phyloP scores from a whole-genome alignment of 2,888 invertebrate genomes.

The Leptopilina syphax region DNA sequence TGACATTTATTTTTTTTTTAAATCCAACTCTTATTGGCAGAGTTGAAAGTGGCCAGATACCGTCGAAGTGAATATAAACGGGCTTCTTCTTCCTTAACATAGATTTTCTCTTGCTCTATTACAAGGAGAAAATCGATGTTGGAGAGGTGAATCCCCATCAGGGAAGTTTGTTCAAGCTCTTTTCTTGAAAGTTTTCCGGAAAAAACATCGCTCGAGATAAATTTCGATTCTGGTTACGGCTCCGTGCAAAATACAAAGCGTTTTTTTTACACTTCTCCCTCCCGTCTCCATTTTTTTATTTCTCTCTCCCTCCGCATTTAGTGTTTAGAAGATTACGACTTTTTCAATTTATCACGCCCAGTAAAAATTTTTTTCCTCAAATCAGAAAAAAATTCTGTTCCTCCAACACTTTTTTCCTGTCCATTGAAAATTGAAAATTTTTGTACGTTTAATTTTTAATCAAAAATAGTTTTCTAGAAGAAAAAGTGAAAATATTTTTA shows the following conservation, averaged over 20 bases:
- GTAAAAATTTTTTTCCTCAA: neutral
- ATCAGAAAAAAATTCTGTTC: no score
- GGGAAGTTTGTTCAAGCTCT: conserved; percentile 30
- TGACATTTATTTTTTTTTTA: conserved; percentile 3
- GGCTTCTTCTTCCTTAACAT: conserved; percentile 32
- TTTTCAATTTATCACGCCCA: neutral
- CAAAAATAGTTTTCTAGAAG: no score
- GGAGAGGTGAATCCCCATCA: conserved; percentile 22
- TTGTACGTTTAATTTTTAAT: no score
- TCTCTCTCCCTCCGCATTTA: neutral
- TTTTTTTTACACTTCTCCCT: neutral
- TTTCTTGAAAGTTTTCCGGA: conserved; percentile 31
- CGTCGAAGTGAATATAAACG: conserved; percentile 30
- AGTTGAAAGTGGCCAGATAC: conserved; percentile 17
- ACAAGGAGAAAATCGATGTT: conserved; percentile 39
- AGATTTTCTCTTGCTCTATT: conserved; percentile 26
- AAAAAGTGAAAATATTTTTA: neutral
- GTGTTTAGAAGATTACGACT: neutral
- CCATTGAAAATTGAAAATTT: no score
- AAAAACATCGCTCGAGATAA: conserved; percentile 29
- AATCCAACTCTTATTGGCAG: conserved; percentile 8
- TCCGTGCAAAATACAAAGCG: conserved; percentile 12
- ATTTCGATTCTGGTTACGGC: conserved; percentile 37
- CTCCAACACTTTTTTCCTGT: no score
- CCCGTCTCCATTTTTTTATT: no score